Conservation (phyloP, 2,797 vertebrate genomes). For the Dermochelys coriacea region DNA sequence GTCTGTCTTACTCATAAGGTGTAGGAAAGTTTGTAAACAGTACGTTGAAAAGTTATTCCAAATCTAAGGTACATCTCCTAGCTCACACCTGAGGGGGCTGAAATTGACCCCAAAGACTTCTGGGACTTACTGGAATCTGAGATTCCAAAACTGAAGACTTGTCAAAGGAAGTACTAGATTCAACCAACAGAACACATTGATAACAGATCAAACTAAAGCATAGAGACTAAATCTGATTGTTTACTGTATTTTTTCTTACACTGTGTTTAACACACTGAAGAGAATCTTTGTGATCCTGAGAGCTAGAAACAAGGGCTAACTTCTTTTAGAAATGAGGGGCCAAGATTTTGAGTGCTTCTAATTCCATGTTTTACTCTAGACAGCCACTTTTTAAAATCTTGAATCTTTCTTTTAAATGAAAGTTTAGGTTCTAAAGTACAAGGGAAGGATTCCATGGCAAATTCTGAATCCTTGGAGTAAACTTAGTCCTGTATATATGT, state of each 20-base stretch:
- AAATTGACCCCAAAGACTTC: background rate
- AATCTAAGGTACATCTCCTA: background rate
- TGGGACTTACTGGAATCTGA: background rate
- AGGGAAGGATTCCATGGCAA: background rate
- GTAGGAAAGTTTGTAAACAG: background rate
- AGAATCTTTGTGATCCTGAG: background rate
- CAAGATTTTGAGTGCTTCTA: background rate
- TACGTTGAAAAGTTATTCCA: background rate
- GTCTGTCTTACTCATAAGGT: background rate
- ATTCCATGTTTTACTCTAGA: background rate
- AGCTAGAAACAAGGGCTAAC: background rate
- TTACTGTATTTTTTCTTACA: background rate
- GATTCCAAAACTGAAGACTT: background rate
- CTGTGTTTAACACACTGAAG: background rate
- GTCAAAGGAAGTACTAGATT: background rate
- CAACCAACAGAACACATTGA: background rate
- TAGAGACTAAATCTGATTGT: fast-evolving
- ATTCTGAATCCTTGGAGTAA: background rate
- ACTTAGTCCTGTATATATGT: background rate
- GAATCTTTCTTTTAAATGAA: background rate
- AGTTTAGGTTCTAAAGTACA: background rate
- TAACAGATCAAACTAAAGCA: background rate
- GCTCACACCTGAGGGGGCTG: background rate
- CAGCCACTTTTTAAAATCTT: background rate
- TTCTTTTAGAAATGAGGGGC: background rate